A percentile compares a stretch with the other conserved stretches of the same genome.
These are phyloP conservation scores for Charanyca ferruginea DNA, from an alignment of 2,888 invertebrate genomes.

Conservation along the genomic window DNA sequence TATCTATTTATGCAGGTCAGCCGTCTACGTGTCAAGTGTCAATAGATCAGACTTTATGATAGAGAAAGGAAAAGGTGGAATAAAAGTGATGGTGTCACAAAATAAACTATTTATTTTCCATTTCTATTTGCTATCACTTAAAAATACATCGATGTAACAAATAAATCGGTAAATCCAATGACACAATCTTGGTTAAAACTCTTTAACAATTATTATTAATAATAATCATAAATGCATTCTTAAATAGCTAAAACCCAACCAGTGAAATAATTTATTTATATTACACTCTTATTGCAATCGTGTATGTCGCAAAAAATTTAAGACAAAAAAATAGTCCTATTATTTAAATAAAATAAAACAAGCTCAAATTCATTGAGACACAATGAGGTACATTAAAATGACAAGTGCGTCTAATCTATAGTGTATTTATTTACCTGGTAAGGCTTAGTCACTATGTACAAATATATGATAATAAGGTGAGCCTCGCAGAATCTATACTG, in stretches of 20 bases:
- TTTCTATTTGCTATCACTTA: conserved; percentile 80
- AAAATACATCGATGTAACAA: conserved; percentile 87
- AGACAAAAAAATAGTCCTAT: conserved; percentile 31
- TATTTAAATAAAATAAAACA: conserved; percentile 18
- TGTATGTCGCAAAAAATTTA: conserved; percentile 40
- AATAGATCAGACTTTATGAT: too few relatives aligned
- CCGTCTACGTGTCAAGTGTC: too few relatives aligned
- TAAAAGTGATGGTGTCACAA: conserved; percentile 69
- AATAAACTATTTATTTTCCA: conserved; percentile 83
- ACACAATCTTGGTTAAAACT: conserved; percentile 79
- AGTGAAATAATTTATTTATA: conserved; percentile 59
- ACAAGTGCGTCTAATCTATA: conserved; percentile 6
- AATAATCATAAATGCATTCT: conserved; percentile 84
- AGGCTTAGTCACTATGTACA: conserved; percentile 63
- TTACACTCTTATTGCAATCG: conserved; percentile 44
- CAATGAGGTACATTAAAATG: conserved; percentile 22
- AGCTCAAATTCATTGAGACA: conserved; percentile 25
- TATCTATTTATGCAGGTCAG: neutral
- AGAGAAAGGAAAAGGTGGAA: neutral
- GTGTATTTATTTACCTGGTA: conserved; percentile 55
- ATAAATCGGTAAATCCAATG: conserved; percentile 82
- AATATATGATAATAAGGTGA: conserved; percentile 61
- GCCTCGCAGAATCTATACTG: conserved; percentile 69
- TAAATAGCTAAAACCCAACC: conserved; percentile 67
- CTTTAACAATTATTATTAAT: conserved; percentile 75